Base-by-base conservation (phyloP, 2,113 vertebrate species). In the Upupa epops region DNA sequence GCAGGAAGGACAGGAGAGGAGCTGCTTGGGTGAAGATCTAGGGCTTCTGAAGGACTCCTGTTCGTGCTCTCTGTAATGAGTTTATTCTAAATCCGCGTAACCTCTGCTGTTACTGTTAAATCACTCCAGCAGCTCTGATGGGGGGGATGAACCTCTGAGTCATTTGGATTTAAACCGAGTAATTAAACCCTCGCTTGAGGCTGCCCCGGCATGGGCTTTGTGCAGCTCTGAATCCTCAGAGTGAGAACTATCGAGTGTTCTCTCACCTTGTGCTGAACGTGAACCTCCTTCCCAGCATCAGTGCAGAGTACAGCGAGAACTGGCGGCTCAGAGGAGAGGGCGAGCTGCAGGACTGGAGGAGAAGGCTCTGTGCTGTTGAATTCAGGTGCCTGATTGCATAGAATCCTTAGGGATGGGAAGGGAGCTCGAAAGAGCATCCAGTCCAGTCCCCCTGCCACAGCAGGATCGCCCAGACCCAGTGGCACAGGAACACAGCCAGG, bases 81-180 rank as follows among this genome's bases (percentile, higher is more conserved):
- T 17, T 59, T 61, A 61, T 83, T 51, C 80, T 46, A 34, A 76
- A 66, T 59, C 72, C 51, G 59, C 69, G 69, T 76, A 91, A 91
- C 65, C 76, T 90, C 55, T 95, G 82, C 82, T 89, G 36, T 64
- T 82, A 40, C 84, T 93, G 71, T 73, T 58, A 88, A 89, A 87
- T 87, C 63, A 48, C 82, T 78, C 56, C 80, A 80, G 56, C 60
- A 74, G 89, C 69, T 6, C 69, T 64, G 64, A 68, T 28, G 26
- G 85, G 66, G 78, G 46, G 60, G 59, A 32, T 66, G 79, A 92
- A 83, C 52, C 78, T 95, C 88, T 92, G 94, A 95, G 90, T 95
- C 85, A 91, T 29, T 71, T 92, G 52, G 75, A 86, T 88, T 86
- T 80, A 69, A 91, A 49, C 32, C 2, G 13, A 60, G 60, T 92